Base-by-base conservation (phyloP, 1,140 invertebrate genomes). In the Lethrus apterus region DNA sequence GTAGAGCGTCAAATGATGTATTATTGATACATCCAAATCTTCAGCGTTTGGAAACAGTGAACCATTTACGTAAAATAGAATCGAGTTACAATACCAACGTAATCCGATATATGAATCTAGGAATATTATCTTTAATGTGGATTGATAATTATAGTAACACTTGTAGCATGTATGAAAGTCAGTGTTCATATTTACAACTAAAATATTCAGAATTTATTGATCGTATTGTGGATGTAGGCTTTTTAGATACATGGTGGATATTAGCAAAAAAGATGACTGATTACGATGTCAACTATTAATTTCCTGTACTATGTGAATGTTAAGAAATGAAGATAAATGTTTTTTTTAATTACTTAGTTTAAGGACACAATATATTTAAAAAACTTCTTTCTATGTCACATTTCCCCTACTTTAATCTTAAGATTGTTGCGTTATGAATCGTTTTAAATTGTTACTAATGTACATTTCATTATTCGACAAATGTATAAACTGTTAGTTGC, bases 141-240 rank as follows among this genome's bases (percentile, higher is more conserved):
- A 63, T 77, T 2, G 79, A 83, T 52, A 75, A 86, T 55, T 79
- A 79, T 54, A 77, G 78, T 57, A 61, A 76, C 41, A 65, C 72
- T 3, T 79, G 84, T 57, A 75, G 76, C 31, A 62, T 81, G 1
- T 91, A 83, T 65, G 79, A 83, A 65, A 75, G 79, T 7, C 73
- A 77, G 18, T 91, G 88, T 65, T 68, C 76, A 24, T 85, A 88
- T 57, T 67, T 85, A 17, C 70, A 79, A 60, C 79, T 84, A 3
- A 59, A 67, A 54, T 77, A 73, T 52, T 41, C 75, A 4, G 77
- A 71, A 21, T 78, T 83, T 57, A 59, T 76, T 46, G 59, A 78
- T 53, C 72, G 79, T 54, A 76, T 89, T 48, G 64, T 89, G 18
- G 89, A 93, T 64, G 62, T 91, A 47, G 89, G 89, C 4, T 75